phyloP scores from a whole-genome alignment of 2,888 invertebrate species.

The Stictocephala bisonia region DNA sequence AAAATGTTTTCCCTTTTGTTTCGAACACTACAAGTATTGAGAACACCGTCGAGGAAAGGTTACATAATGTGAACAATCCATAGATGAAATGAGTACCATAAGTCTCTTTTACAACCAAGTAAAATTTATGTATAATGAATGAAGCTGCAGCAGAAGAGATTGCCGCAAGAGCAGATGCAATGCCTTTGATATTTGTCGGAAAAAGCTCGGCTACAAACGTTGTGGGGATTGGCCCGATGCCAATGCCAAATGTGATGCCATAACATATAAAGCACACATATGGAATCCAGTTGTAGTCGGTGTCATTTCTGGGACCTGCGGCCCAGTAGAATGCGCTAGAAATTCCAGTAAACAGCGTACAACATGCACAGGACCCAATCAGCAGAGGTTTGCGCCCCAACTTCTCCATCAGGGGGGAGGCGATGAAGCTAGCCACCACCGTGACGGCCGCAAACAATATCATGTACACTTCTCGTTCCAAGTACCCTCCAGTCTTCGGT shows the following conservation, averaged over 20 bases:
- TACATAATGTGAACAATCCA: constrained; percentile 49
- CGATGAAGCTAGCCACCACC: constrained; percentile 66
- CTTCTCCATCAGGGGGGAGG: constrained; percentile 62
- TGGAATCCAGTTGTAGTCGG: constrained; percentile 66
- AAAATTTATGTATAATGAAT: constrained; percentile 54
- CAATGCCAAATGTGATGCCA: constrained; percentile 71
- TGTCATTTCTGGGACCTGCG: constrained; percentile 48
- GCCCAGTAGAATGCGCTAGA: constrained; percentile 53
- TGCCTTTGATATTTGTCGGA: constrained; percentile 56
- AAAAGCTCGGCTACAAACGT: constrained; percentile 56
- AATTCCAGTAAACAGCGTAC: constrained; percentile 46
- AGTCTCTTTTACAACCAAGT: constrained; percentile 47
- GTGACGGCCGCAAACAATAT: constrained; percentile 68
- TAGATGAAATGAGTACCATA: constrained; percentile 52
- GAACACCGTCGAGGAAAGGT: constrained; percentile 62
- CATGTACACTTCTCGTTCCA: constrained; percentile 43
- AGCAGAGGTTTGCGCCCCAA: constrained; percentile 53
- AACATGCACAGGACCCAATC: constrained; percentile 60
- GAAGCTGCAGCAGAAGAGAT: constrained; percentile 54
- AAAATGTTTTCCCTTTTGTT: constrained; percentile 76
- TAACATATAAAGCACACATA: constrained; percentile 70
- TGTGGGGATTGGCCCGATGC: constrained; percentile 65
- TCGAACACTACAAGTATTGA: constrained; percentile 70
- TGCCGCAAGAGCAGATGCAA: constrained; percentile 55
- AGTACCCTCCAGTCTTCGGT: constrained; percentile 64